These are phyloP conservation scores for Bombus breviceps DNA, from an alignment of 1,140 invertebrate genomes.

Conservation along the genomic window DNA sequence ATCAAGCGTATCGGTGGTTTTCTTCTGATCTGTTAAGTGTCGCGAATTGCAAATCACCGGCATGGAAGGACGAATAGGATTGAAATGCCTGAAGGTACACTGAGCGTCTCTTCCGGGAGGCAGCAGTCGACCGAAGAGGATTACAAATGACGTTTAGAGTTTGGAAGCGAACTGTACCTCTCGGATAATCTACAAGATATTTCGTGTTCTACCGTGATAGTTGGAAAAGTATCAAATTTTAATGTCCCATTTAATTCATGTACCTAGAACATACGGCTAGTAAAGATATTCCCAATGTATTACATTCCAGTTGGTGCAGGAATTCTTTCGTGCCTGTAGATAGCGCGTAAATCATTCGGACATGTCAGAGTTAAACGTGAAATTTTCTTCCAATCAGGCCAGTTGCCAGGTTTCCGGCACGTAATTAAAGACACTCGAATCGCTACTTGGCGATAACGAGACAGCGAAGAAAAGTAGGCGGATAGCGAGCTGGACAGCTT, in stretches of 20 bases:
- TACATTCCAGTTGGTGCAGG: not conserved
- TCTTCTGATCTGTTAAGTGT: conserved; percentile 58
- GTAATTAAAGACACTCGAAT: conserved; percentile 72
- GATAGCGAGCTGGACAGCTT: conserved; percentile 72
- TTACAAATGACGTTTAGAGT: conserved; percentile 54
- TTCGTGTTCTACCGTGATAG: conserved; percentile 26
- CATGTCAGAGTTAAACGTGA: conserved; percentile 45
- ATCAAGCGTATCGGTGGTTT: conserved; percentile 36
- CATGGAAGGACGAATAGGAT: conserved; percentile 63
- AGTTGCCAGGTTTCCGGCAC: conserved; percentile 56
- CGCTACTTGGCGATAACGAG: conserved; percentile 65
- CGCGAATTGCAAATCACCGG: conserved; percentile 66
- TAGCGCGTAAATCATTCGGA: conserved; percentile 29
- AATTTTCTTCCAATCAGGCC: conserved; percentile 67
- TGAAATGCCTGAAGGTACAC: conserved; percentile 52
- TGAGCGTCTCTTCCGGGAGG: conserved; percentile 58
- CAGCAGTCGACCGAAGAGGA: conserved; percentile 50
- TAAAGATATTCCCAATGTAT: not conserved
- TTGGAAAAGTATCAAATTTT: conserved; percentile 42
- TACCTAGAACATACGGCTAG: not conserved
- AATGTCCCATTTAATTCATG: conserved; percentile 52
- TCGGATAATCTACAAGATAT: conserved; percentile 56
- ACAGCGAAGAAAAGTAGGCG: conserved; percentile 40
- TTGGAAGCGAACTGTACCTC: conserved; percentile 42
- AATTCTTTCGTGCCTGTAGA: not conserved